Evolutionary conservation across 2,888 invertebrate genomes (phyloP).

Genomic region (Poecilobothrus nobilitatus): DNA sequence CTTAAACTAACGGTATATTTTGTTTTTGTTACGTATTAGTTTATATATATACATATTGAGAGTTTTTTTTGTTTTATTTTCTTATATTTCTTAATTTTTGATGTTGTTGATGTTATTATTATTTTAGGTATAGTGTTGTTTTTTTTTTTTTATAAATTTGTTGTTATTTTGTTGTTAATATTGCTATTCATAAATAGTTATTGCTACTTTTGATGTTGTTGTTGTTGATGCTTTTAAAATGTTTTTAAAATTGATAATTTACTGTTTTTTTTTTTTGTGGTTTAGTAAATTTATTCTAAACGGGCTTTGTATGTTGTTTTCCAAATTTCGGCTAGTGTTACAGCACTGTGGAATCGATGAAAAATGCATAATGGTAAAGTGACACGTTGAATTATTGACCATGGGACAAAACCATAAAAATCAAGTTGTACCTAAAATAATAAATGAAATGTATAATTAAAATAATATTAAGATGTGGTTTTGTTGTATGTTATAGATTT

Average conservation of each 20-base stretch:
- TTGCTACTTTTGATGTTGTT: neutral
- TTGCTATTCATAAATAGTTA: neutral
- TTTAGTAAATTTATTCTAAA: slow-evolving; percentile 58
- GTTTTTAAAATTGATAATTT: neutral
- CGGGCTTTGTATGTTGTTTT: slow-evolving; percentile 90
- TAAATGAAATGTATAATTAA: neutral
- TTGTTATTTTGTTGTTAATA: neutral
- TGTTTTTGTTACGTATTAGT: neutral
- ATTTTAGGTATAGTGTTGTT: neutral
- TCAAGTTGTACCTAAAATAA: slow-evolving; percentile 63
- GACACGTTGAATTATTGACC: slow-evolving; percentile 87
- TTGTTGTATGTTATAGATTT: too few relatives aligned
- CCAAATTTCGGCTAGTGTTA: slow-evolving; percentile 92
- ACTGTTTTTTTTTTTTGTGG: neutral
- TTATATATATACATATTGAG: neutral
- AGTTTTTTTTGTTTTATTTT: too few relatives aligned
- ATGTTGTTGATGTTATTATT: neutral
- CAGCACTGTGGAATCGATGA: slow-evolving; percentile 92
- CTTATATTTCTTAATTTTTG: neutral
- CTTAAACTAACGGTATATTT: neutral
- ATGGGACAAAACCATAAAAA: slow-evolving; percentile 87
- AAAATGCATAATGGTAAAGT: slow-evolving; percentile 92
- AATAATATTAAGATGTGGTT: too few relatives aligned
- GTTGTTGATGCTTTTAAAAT: neutral
- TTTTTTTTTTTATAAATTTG: neutral